Base-by-base conservation (phyloP, 2,888 invertebrate genomes). In the Tuberolachnus salignus region DNA sequence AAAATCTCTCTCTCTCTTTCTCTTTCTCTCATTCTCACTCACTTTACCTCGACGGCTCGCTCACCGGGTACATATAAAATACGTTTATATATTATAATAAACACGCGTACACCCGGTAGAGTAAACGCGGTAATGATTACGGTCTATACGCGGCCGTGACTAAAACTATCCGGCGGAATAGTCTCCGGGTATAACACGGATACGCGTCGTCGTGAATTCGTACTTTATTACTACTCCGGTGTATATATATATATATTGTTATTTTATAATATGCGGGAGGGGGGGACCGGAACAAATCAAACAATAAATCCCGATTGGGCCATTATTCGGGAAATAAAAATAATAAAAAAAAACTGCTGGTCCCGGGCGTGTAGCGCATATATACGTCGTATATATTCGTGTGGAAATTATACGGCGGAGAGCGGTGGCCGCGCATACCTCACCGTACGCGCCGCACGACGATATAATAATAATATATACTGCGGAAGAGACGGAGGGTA, bases 71-170 rank as follows among this genome's bases (percentile, higher is more conserved):
- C n/a, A n/a, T n/a, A n/a, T n/a, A n/a, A n/a, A n/a, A n/a, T n/a
- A n/a, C n/a, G n/a, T n/a, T n/a, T n/a, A n/a, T 42, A 63, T 63
- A 11, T 4, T n/a, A 19, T 34, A 46, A n/a, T 42, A 21, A 23
- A 19, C 61, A 13, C 26, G 14, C 6, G 23, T 26, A 34, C 21
- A 67, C 21, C 57, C 23, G 66, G 64, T 66, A 75, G 66, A 66
- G 57, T 67, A 66, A 66, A 67, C 49, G 67, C 75, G 57, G 46
- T 75, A 55, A n/a, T n/a, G n/a, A 75, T 75, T 66, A 57, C 26
- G 42, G 26, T 74, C 63, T 19, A 55, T 55, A 11, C 49, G 14
- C 49, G n/a, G 44, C 53, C 53, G 21, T 21, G 63, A 53, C 73
- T 74, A 66, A 42, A 74, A 34, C 55, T 13, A n/a, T 23, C 74